Evolutionary conservation across 2,888 invertebrate species (phyloP).

Genomic region (Archaeoteleia sp.): DNA sequence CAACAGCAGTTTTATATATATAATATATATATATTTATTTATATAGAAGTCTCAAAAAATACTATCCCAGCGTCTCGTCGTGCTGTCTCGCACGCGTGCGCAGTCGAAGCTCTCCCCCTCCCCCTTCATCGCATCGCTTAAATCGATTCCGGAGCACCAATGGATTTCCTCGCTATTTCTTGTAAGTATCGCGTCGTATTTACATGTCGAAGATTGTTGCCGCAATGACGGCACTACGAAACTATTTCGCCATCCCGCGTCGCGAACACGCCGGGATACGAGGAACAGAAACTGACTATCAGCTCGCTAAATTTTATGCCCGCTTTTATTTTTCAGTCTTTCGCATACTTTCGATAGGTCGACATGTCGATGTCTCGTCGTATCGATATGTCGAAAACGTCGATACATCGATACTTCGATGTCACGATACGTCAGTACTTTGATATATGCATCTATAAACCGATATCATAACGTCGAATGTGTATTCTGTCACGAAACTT

Average conservation of each 20-base stretch:
- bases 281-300: conserved; percentile 75
- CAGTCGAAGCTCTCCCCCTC: conserved; percentile 38
- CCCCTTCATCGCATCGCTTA: conserved; percentile 14
- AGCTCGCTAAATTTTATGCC: conserved; percentile 72
- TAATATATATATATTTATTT: conserved; percentile 35
- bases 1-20: conserved; percentile 65
- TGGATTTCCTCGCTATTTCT: conserved; percentile 23
- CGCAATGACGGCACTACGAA: conserved; percentile 24
- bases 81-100: no score
- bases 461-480: conserved; percentile 4
- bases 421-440: no score
- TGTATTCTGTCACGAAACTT: conserved; percentile 59
- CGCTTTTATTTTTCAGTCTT: conserved; percentile 46
- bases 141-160: conserved; percentile 40
- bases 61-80: conserved; percentile 37
- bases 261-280: conserved; percentile 64
- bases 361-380: no score
- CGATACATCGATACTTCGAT: no score
- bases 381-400: conserved; percentile 9
- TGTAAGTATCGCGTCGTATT: conserved; percentile 31
- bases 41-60: conserved; percentile 48
- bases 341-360: no score
- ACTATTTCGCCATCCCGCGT: conserved; percentile 57
- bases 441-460: conserved; percentile 5
- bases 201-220: conserved; percentile 49